phyloP scores from a whole-genome alignment of 2,888 invertebrate genomes.

The Dryobotodes eremita region DNA sequence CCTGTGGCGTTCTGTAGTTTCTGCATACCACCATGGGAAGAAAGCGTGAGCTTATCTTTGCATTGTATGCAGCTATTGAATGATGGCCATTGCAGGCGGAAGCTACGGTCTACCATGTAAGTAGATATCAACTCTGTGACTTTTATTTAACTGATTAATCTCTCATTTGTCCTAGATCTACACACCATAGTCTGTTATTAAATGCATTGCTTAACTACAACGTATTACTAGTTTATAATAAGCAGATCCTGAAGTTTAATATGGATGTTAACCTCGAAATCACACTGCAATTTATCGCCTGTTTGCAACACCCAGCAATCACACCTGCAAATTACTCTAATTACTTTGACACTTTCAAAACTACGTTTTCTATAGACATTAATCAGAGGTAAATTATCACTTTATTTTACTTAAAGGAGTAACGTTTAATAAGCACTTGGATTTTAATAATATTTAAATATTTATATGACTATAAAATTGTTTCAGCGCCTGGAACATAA shows the following conservation, averaged over 20 bases:
- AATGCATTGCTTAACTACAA: constrained; percentile 25
- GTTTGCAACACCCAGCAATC: constrained; percentile 36
- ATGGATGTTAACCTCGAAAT: constrained; percentile 56
- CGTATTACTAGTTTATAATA: constrained; percentile 49
- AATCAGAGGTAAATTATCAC: background rate
- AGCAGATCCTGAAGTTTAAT: constrained; percentile 54
- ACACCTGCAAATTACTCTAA: constrained; percentile 35
- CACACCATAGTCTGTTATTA: constrained; percentile 31
- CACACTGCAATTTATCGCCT: constrained; percentile 47
- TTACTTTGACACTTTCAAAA: constrained; percentile 25
- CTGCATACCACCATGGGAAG: background rate
- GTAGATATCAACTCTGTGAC: background rate
- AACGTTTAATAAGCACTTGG: background rate
- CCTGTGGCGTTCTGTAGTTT: background rate
- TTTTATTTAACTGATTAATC: background rate
- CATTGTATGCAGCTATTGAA: background rate
- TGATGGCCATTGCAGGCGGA: background rate
- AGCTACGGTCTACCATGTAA: background rate
- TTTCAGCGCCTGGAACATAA: constrained; percentile 15
- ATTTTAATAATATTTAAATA: background rate
- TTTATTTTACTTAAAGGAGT: background rate
- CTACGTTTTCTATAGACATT: background rate
- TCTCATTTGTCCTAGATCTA: constrained; percentile 27
- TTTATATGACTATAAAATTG: background rate
- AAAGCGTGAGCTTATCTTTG: background rate